Percentiles rank a stretch among this genome's conserved stretches.
These are phyloP conservation scores for Thrips palmi DNA, from an alignment of 1,140 invertebrate species.

Conservation along the genomic window DNA sequence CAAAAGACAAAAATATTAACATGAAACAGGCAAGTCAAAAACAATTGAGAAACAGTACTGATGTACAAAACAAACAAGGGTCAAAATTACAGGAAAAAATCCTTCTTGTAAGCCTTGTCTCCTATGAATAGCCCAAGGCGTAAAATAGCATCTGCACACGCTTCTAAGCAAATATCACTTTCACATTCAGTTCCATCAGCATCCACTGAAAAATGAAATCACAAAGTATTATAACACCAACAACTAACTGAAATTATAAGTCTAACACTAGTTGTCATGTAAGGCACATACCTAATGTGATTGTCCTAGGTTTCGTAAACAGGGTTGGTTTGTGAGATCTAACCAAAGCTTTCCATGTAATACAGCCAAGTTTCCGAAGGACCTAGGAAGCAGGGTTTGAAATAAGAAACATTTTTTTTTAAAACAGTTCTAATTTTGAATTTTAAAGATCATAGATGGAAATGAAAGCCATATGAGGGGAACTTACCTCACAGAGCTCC, in stretches of 20 bases:
- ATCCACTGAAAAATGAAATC: conserved; percentile 18
- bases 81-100: too few relatives aligned
- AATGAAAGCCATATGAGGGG: neutral
- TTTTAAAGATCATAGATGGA: neutral
- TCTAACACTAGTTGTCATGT: neutral
- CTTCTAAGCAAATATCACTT: conserved; percentile 26
- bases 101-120: conserved; percentile 29
- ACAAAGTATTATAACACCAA: neutral
- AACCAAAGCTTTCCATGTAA: neutral
- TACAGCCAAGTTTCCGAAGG: conserved; percentile 1
- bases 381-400: neutral
- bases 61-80: too few relatives aligned
- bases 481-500: conserved; percentile 28
- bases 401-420: conserved; percentile 4
- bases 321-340: conserved; percentile 20
- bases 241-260: neutral
- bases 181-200: conserved; percentile 25
- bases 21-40: too few relatives aligned
- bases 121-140: conserved; percentile 37
- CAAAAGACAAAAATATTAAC: too few relatives aligned
- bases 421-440: neutral
- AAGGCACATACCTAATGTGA: conserved; percentile 20
- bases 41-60: too few relatives aligned
- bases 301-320: conserved; percentile 21
- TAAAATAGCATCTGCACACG: conserved; percentile 27